Base-by-base conservation (phyloP, 2,113 vertebrate species). In the Bos javanicus region DNA sequence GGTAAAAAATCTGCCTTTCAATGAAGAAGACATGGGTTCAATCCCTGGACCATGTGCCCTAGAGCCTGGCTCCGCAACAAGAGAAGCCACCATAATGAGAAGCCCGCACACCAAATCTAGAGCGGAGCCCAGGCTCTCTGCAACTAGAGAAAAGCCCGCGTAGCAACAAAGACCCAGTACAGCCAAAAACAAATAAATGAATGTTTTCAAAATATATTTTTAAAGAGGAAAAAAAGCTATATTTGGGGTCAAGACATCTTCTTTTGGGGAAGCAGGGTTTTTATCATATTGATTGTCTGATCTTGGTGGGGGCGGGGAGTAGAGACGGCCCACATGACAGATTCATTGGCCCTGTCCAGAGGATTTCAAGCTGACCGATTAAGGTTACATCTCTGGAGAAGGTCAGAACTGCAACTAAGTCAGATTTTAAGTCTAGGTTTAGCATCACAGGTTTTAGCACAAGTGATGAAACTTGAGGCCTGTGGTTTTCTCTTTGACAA, bases 261-360 rank as follows among this genome's bases (percentile, higher is more conserved):
- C 15, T 80, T 80, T 50, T 48, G 13, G 80, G 30, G 50, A 8
- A 25, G 50, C 30, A 9, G 52, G 23, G n/a, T 36, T n/a, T 83
- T 25, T 56, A 9, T 39, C 52, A 39, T 26, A 23, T 8, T 26
- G 21, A 83, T 10, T 39, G n/a, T 23, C 81, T 56, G 12, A 25
- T 26, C 80, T 82, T 54, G 50, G 30, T 1, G 0, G 21, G 33
- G 21, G 6, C 0, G 0, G 52, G 71, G 23, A 76, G 39, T 26
- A n/a, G 12, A 83, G 52, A 15, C 7, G n/a, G 21, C 52, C 52
- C 33, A 56, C 21, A 10, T 14, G 52, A 39, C 12, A 36, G 33
- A 15, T 36, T 56, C 52, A 25, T 5, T 56, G 81, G 81, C 36
- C 19, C 52, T 56, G 52, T 36, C 50, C n/a, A 83, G 52, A 83